phyloP scores from a whole-genome alignment of 2,797 vertebrate genomes.

The Galagoides demidoff region DNA sequence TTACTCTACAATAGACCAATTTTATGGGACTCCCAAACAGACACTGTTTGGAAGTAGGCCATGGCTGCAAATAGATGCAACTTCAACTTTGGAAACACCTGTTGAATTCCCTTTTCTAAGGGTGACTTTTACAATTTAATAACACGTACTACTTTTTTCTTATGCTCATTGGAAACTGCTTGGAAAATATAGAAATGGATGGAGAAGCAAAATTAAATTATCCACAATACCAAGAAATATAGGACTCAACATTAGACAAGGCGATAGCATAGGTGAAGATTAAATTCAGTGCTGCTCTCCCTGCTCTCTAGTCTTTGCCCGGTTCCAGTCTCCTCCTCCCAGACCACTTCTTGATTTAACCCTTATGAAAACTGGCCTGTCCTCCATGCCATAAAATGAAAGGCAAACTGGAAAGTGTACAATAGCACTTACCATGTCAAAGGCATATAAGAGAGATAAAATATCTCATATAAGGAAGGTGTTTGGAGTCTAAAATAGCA shows the following conservation, averaged over 20 bases:
- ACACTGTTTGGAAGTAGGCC: constrained; percentile 24
- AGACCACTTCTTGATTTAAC: constrained; percentile 40
- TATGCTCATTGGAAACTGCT: constrained; percentile 23
- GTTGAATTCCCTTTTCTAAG: constrained; percentile 10
- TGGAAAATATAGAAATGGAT: constrained; percentile 49
- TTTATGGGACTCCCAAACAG: constrained; percentile 2
- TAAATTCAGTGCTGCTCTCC: neutral
- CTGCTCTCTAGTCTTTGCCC: constrained; percentile 1
- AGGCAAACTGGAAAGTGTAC: constrained; percentile 57
- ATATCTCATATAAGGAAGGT: constrained; percentile 68
- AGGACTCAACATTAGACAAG: constrained; percentile 24
- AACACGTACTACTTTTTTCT: constrained; percentile 23
- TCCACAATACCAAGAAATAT: neutral
- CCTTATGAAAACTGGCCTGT: constrained; percentile 48
- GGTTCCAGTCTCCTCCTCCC: neutral
- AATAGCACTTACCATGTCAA: constrained; percentile 69
- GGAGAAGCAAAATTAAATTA: neutral
- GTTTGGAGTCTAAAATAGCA: constrained; percentile 75
- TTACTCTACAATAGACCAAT: neutral
- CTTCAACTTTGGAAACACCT: neutral
- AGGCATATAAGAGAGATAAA: constrained; percentile 68
- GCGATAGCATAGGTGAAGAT: neutral
- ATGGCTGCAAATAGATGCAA: neutral
- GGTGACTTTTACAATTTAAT: constrained; percentile 26
- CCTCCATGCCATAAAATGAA: constrained; percentile 48